Base-by-base conservation (phyloP, 2,888 invertebrate genomes). In the Stenchaetothrips biformis region DNA sequence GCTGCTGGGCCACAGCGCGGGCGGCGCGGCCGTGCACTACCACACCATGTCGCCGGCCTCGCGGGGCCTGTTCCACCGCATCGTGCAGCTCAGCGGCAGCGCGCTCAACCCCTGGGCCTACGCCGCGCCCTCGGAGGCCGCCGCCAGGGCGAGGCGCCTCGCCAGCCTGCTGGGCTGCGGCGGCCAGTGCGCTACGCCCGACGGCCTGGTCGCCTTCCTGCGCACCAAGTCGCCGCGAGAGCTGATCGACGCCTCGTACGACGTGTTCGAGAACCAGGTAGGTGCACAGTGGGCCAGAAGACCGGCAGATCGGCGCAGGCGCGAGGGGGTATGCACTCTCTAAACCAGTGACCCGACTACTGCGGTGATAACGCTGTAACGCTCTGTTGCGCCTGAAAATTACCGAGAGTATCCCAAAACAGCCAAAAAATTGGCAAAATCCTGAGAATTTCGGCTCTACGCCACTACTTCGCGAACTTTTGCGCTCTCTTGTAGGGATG, bases 1-100 rank as follows among this genome's bases (percentile, higher is more conserved):
- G 9, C 85, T 89, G 83, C 88, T 89, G 83, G 89, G 89, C 62
- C 87, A 86, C 83, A 86, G 88, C 81, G 85, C 88, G 1, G 89
- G 89, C 16, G 89, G 87, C 53, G 87, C 89, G 0, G 85, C 87
- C 8, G 87, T 87, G 2, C 89, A 89, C 83, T 86, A 87, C 27
- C 86, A 89, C 86, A 87, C 88, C 85, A 83, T 89, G 9, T 89
- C 89, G 1, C 88, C 89, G 2, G 78, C 67, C 16, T 80, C 67
- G 21, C 67, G 67, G 9, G 67, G 67, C 25, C 67, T 74, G 21
- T 74, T 74, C 67, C 67, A 74, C 67, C 67, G 67, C 67, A 25
- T 25, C 21, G 67, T 74, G 67, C 67, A 25, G 21, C 67, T 74
- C 67, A 74, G 67, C 67, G 67, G 67, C 25, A 4, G 6, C 67